A percentile compares a stretch with the other conserved stretches of the same genome.
Conservation (phyloP, 2,888 invertebrate genomes). For the Erynnis tages region DNA sequence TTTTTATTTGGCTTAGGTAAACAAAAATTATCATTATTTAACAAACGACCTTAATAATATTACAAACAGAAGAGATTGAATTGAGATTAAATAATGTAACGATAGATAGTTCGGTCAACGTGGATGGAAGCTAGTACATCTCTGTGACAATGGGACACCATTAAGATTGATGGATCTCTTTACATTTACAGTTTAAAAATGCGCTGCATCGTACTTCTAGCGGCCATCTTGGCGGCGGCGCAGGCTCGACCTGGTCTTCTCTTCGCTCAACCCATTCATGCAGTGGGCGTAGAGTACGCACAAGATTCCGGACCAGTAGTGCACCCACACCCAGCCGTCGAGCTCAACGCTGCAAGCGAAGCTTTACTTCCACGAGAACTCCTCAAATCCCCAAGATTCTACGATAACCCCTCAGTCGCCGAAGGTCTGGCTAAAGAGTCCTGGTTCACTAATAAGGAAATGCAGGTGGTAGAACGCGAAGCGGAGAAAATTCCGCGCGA, state of each 20-base stretch:
- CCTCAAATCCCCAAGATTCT: constrained; percentile 85
- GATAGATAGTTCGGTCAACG: too few relatives aligned
- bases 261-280: constrained; percentile 68
- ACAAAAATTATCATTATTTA: too few relatives aligned
- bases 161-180: background rate
- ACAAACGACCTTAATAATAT: background rate
- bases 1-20: background rate
- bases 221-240: constrained; percentile 61
- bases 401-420: constrained; percentile 88
- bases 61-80: background rate
- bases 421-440: constrained; percentile 89
- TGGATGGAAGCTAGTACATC: too few relatives aligned
- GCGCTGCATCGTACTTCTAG: constrained; percentile 52
- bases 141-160: too few relatives aligned
- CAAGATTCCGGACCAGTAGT: constrained; percentile 51
- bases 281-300: constrained; percentile 75
- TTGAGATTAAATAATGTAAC: too few relatives aligned
- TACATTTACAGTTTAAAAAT: constrained; percentile 33
- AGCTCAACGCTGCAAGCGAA: constrained; percentile 86
- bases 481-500: constrained; percentile 90
- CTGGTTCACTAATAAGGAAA: constrained; percentile 89
- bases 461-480: constrained; percentile 89
- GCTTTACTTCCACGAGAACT: constrained; percentile 86
- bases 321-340: constrained; percentile 86
- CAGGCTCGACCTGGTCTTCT: constrained; percentile 73